Evolutionary conservation across 2,797 vertebrate species (phyloP).

Genomic region (Artibeus lituratus): DNA sequence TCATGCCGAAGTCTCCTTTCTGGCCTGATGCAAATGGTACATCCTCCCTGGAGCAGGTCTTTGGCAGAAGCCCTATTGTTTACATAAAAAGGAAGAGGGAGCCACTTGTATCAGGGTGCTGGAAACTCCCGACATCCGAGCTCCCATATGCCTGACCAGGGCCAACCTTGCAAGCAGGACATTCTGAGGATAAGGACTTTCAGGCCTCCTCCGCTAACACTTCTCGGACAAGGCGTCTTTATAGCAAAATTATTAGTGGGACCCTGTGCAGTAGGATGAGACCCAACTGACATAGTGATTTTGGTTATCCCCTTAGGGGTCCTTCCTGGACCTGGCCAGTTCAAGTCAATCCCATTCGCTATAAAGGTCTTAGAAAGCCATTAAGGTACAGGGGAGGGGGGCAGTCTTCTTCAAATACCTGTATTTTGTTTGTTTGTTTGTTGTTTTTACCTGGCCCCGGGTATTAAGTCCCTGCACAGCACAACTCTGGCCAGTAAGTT

Average conservation of each 20-base stretch:
- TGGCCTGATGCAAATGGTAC: too few relatives aligned
- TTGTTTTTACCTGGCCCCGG: background rate
- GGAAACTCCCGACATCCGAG: background rate
- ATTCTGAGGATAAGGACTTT: background rate
- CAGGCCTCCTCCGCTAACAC: background rate
- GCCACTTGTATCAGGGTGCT: too few relatives aligned
- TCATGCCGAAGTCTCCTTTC: background rate
- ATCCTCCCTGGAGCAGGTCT: background rate
- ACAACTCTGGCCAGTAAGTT: background rate
- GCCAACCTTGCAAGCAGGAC: background rate
- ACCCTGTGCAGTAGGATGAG: background rate
- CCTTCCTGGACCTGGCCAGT: background rate
- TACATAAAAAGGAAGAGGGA: background rate
- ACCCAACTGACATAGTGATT: background rate
- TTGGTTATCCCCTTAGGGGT: background rate
- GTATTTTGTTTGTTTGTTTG: background rate
- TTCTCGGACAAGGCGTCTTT: background rate
- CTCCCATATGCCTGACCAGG: background rate
- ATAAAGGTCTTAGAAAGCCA: background rate
- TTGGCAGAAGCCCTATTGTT: background rate
- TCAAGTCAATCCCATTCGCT: background rate
- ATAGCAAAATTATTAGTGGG: background rate
- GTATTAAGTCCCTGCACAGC: accelerated
- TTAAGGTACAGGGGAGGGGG: background rate
- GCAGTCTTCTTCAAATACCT: background rate